Base-by-base conservation (phyloP, 2,797 vertebrate genomes). In the Dromococcyx pavoninus region DNA sequence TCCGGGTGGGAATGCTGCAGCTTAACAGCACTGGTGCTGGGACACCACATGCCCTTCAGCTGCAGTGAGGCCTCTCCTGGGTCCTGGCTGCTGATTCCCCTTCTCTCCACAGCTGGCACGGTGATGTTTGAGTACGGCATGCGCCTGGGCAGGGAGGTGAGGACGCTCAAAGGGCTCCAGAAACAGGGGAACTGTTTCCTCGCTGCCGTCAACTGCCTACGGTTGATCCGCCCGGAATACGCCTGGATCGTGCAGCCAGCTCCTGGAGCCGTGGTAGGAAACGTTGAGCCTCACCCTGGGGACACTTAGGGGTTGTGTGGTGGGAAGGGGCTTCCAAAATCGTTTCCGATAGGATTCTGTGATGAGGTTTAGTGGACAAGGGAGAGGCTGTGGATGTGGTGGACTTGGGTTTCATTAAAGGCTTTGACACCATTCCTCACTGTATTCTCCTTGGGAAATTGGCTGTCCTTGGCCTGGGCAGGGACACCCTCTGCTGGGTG, bases 71-170 rank as follows among this genome's bases (percentile, higher is more conserved):
- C 12, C 21, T 22, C 46, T n/a, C 57, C 66, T 67, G 17, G 56
- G 27, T 24, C n/a, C 24, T 7, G 53, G 70, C 66, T 95, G 57
- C 91, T 16, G 13, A 0, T 72, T 23, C 25, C 57, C 10, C 73
- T 67, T 41, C n/a, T 84, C 80, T 44, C 71, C 27, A 18, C 69
- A 99, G 99, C 99, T 7, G 99, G 99, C 17, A 99, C 99, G 0
- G 99, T 99, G 95, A 99, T 99, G 99, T 99, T 98, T 44, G 99
- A 99, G 95, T 99, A 99, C 0, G 99, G 98, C 28, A 99, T 99
- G 98, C 98, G 99, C 50, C 97, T 99, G 46, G 99, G 99, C 81
- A 97, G 99, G 48, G 99, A 99, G 94, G 99, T 99, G 9, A 98
- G 98, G 10, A 99, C 99, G 1, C 98, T 98, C 3, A 91, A 96